phyloP scores from a whole-genome alignment of 1,140 invertebrate genomes.

The Halesus radiatus region DNA sequence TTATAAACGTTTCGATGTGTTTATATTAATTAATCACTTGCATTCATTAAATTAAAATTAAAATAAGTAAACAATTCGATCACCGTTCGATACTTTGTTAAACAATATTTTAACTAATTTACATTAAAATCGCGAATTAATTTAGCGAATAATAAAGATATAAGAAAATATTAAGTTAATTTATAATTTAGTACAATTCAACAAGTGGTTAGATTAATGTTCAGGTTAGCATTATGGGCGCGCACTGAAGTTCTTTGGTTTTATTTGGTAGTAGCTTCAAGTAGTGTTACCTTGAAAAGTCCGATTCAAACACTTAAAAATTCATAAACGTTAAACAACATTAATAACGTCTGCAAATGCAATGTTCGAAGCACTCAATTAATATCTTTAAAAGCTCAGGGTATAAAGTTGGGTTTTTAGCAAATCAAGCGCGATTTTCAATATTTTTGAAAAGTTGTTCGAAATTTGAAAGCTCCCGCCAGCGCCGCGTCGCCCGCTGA shows the following conservation, averaged over 20 bases:
- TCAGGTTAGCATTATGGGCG: background rate
- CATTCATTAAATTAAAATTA: background rate
- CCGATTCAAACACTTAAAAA: background rate
- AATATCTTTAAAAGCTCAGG: no score
- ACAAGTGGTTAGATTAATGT: background rate
- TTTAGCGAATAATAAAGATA: no score
- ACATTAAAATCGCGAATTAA: no score
- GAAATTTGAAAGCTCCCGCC: slow-evolving; percentile 35
- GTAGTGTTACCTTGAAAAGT: slow-evolving; percentile 18
- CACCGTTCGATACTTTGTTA: background rate
- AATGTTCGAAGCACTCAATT: no score
- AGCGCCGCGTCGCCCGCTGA: slow-evolving; percentile 31
- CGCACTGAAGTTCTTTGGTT: slow-evolving; percentile 33
- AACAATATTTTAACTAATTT: no score
- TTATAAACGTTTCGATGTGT: slow-evolving; percentile 32
- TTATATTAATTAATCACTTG: slow-evolving; percentile 6
- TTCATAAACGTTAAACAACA: no score
- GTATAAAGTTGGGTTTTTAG: no score
- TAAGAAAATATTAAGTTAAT: no score
- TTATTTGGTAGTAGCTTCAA: slow-evolving; percentile 11
- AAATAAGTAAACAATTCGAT: slow-evolving; percentile 17
- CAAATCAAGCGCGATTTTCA: background rate
- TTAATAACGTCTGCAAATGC: no score
- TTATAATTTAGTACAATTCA: no score
- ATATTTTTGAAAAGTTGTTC: slow-evolving; percentile 38